A percentile compares a stretch with the other conserved stretches of the same genome.
These are phyloP conservation scores for Epirrhoe alternata DNA, from an alignment of 2,888 invertebrate species.

Conservation along the genomic window DNA sequence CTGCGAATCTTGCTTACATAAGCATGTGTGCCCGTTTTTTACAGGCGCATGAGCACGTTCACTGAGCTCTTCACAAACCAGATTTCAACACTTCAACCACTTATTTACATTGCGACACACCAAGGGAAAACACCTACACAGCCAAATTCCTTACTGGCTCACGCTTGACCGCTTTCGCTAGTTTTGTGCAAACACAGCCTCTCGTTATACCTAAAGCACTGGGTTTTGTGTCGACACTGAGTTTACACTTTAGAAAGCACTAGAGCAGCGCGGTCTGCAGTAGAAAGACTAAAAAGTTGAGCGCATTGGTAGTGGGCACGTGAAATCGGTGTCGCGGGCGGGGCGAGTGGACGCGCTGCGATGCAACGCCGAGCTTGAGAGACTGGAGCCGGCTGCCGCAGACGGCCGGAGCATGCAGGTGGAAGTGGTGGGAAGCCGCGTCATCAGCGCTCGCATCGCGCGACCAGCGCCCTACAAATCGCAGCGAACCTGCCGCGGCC, in stretches of 20 bases:
- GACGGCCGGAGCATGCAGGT: constrained; percentile 45
- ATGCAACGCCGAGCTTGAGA: constrained; percentile 52
- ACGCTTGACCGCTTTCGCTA: constrained; percentile 77
- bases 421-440: constrained; percentile 39
- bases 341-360: constrained; percentile 46
- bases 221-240: constrained; percentile 36
- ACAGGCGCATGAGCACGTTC: constrained; percentile 70
- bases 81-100: constrained; percentile 80
- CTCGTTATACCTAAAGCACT: constrained; percentile 45
- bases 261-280: constrained; percentile 29
- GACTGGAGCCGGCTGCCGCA: constrained; percentile 44
- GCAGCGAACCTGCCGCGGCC: constrained; percentile 42
- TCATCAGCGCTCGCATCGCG: constrained; percentile 25
- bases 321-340: constrained; percentile 43
- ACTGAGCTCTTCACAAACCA: constrained; percentile 73
- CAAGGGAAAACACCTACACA: constrained; percentile 75
- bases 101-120: constrained; percentile 81
- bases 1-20: constrained; percentile 76
- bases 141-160: constrained; percentile 68
- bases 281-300: constrained; percentile 43
- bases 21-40: constrained; percentile 75
- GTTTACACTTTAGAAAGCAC: constrained; percentile 45
- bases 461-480: constrained; percentile 69
- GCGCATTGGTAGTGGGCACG: constrained; percentile 45
- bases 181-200: constrained; percentile 66